A percentile compares a stretch with the other conserved stretches of the same genome.
These are phyloP conservation scores for Terrapene triunguis DNA, from an alignment of 2,113 vertebrate species.

Conservation along the genomic window DNA sequence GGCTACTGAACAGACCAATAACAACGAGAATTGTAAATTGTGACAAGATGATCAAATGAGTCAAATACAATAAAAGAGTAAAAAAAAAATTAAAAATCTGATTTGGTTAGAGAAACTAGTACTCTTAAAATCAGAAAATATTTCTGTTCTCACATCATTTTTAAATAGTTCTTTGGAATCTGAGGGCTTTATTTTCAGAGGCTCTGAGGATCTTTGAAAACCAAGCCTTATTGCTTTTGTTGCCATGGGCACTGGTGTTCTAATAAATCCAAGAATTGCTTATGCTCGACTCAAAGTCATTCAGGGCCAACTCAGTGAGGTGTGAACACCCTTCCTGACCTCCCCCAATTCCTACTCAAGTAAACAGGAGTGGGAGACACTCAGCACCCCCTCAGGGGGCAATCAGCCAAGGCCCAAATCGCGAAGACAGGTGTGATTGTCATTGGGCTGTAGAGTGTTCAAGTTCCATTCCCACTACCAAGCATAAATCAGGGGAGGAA, in stretches of 20 bases:
- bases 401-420: background rate
- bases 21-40: background rate
- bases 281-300: background rate
- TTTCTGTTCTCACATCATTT: background rate
- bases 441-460: background rate
- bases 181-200: background rate
- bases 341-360: background rate
- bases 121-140: background rate
- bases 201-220: background rate
- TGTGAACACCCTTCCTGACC: background rate
- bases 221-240: background rate
- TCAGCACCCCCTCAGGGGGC: background rate
- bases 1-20: background rate
- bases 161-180: background rate
- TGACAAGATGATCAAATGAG: slow-evolving; percentile 18
- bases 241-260: background rate
- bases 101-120: background rate
- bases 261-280: background rate
- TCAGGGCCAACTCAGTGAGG: background rate
- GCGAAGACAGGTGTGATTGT: background rate
- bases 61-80: background rate
- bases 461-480: background rate
- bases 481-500: background rate
- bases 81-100: background rate
- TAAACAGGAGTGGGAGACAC: background rate